Conservation (phyloP, 1,140 invertebrate genomes). For the Antheraea mylitta region DNA sequence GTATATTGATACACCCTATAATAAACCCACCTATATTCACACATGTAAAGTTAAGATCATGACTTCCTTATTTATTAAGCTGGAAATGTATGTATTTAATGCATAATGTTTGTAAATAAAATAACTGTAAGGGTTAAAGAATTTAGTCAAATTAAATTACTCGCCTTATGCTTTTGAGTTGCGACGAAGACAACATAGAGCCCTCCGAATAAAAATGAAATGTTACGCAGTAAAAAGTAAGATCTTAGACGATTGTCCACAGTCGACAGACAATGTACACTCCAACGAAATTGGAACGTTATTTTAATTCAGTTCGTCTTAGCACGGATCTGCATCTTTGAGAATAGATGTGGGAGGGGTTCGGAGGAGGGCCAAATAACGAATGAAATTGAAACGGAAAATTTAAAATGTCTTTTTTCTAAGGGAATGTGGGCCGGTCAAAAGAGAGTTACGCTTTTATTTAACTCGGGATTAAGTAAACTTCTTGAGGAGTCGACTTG, state of each 20-base stretch:
- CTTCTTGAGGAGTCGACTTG: background rate
- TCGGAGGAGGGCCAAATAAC: background rate
- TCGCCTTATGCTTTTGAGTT: background rate
- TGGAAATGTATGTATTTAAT: no score
- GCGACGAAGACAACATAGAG: conserved; percentile 10
- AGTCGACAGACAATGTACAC: conserved; percentile 3
- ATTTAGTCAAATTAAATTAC: background rate
- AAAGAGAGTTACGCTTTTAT: background rate
- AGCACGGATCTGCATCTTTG: background rate
- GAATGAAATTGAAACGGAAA: conserved; percentile 9
- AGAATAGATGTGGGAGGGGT: background rate
- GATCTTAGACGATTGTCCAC: conserved; percentile 21
- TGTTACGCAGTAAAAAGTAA: conserved; percentile 47
- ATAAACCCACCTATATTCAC: no score
- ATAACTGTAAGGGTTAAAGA: no score
- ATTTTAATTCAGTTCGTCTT: conserved; percentile 5
- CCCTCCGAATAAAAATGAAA: conserved; percentile 51
- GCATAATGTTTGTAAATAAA: no score
- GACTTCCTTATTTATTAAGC: no score
- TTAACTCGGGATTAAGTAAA: conserved; percentile 12
- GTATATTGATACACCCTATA: no score
- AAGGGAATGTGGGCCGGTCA: background rate
- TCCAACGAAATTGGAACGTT: conserved; percentile 7
- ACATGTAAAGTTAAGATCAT: no score
- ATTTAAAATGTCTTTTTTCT: conserved; percentile 5